A percentile compares a stretch with the other conserved stretches of the same genome.
These are phyloP conservation scores for Zelleria hepariella DNA, from an alignment of 2,888 invertebrate species.

Conservation along the genomic window DNA sequence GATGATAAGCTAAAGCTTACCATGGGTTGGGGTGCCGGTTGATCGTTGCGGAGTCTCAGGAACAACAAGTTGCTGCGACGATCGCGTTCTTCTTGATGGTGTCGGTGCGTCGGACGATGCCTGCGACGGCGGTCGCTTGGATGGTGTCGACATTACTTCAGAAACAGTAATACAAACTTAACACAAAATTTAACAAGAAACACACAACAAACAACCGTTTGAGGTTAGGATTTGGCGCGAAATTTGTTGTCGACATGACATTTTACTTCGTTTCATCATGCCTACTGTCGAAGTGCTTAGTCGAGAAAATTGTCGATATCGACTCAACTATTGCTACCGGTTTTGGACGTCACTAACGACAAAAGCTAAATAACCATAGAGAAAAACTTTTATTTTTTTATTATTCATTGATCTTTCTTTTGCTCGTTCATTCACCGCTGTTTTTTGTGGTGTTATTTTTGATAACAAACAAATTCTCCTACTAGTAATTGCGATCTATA, in stretches of 20 bases:
- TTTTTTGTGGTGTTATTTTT: slow-evolving; percentile 68
- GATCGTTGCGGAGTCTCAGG: slow-evolving; percentile 65
- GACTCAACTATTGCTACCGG: neutral
- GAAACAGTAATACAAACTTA: neutral
- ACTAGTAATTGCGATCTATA: slow-evolving; percentile 53
- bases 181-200: neutral
- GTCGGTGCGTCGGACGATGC: slow-evolving; percentile 63
- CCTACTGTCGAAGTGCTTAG: neutral
- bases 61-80: slow-evolving; percentile 59
- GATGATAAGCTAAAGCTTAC: slow-evolving; percentile 22
- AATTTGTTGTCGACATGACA: slow-evolving; percentile 7
- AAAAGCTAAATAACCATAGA: slow-evolving; percentile 33
- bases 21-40: slow-evolving; percentile 52
- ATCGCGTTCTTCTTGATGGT: slow-evolving; percentile 52
- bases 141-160: slow-evolving; percentile 51
- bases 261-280: slow-evolving; percentile 22
- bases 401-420: slow-evolving; percentile 62
- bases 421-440: slow-evolving; percentile 65
- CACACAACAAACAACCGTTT: neutral
- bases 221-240: slow-evolving; percentile 2
- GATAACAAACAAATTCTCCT: slow-evolving; percentile 47
- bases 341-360: neutral
- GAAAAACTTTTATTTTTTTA: slow-evolving; percentile 36
- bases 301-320: neutral
- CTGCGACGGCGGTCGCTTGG: slow-evolving; percentile 53